Conservation (phyloP, 2,113 vertebrate genomes). For the Nyctibius bracteatus region DNA sequence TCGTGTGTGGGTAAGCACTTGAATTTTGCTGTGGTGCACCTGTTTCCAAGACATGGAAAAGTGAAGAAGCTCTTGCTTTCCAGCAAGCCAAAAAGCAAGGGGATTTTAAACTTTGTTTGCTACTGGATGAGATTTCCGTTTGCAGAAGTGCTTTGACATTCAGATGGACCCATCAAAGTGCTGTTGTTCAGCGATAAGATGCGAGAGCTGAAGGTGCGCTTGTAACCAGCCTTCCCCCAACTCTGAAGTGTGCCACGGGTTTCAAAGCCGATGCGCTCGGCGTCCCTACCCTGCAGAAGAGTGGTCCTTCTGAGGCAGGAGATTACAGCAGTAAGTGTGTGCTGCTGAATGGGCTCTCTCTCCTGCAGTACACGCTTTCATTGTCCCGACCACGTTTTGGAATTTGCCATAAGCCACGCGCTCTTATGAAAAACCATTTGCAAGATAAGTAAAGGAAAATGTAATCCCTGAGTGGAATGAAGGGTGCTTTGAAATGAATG, state of each 20-base stretch:
- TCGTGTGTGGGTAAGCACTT: accelerated
- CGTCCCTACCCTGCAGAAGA: not conserved
- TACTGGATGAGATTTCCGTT: not conserved
- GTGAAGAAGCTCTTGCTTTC: not conserved
- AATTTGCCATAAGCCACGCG: conserved; percentile 65
- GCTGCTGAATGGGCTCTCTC: not conserved
- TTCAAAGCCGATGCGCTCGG: not conserved
- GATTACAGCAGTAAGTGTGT: not conserved
- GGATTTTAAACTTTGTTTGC: not conserved
- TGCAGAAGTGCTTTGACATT: not conserved
- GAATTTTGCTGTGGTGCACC: accelerated
- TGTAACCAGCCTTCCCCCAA: not conserved
- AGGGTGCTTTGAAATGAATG: conserved; percentile 79
- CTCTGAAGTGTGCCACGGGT: not conserved
- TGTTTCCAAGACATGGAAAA: accelerated
- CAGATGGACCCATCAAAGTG: accelerated
- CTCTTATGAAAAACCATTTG: conserved; percentile 72
- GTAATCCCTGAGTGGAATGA: conserved; percentile 79
- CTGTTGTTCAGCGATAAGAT: not conserved
- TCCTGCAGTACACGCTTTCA: conserved; percentile 4
- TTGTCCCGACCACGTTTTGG: conserved; percentile 55
- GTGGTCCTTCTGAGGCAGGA: not conserved
- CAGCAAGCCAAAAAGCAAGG: not conserved
- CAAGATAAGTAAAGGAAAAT: conserved; percentile 82
- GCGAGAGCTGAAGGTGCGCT: not conserved